Percentiles rank a stretch among this genome's conserved stretches.
Conservation (phyloP, 92 coral and sea anemone species). For the Virgularia gustaviana region DNA sequence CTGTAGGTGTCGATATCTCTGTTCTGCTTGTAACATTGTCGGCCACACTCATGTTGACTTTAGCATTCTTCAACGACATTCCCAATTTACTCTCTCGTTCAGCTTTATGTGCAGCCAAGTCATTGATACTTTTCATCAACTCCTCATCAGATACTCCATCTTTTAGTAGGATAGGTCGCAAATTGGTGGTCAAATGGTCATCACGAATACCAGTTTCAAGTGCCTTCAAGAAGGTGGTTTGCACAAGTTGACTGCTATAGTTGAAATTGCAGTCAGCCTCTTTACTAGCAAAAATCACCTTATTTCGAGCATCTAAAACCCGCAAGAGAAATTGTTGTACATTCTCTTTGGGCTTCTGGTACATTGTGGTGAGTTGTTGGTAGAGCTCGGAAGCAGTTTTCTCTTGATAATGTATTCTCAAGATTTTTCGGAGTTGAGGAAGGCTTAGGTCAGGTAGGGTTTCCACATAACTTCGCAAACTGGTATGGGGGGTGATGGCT, state of each 20-base stretch:
- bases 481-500: slow-evolving; percentile 35
- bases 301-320: slow-evolving; percentile 50
- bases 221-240: slow-evolving; percentile 50
- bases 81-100: slow-evolving; percentile 52
- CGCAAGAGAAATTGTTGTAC: slow-evolving; percentile 54
- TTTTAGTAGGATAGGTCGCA: slow-evolving; percentile 30
- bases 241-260: slow-evolving; percentile 53
- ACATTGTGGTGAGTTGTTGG: slow-evolving; percentile 39
- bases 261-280: slow-evolving; percentile 62
- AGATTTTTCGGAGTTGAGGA: slow-evolving; percentile 37
- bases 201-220: slow-evolving; percentile 58
- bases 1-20: slow-evolving; percentile 2
- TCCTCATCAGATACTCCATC: slow-evolving; percentile 47
- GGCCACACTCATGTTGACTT: slow-evolving; percentile 34
- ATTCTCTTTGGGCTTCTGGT: slow-evolving; percentile 38
- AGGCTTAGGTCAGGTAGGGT: slow-evolving; percentile 28
- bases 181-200: slow-evolving; percentile 34
- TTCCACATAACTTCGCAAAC: slow-evolving; percentile 8
- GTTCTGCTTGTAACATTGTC: slow-evolving; percentile 1
- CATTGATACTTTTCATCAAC: slow-evolving; percentile 54
- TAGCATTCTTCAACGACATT: slow-evolving; percentile 34
- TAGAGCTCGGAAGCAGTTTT: slow-evolving; percentile 43
- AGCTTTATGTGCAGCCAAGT: slow-evolving; percentile 55
- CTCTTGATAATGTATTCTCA: slow-evolving; percentile 29
- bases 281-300: slow-evolving; percentile 59